Conservation (phyloP, 2,797 vertebrate species). For the Phyllotis vaccarum region DNA sequence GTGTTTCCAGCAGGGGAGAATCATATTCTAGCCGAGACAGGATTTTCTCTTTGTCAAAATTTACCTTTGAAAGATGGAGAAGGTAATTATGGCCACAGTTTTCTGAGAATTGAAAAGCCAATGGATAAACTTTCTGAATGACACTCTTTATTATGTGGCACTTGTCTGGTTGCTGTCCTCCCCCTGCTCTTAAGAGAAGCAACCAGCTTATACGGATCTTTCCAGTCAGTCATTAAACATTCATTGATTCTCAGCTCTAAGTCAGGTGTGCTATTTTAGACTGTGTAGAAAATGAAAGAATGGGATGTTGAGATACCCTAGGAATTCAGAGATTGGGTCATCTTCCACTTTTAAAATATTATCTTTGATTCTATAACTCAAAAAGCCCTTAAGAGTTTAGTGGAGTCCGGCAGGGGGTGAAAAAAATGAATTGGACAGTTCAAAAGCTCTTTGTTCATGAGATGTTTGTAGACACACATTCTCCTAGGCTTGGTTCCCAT, state of each 20-base stretch:
- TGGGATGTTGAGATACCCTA: background rate
- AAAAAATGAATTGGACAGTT: slow-evolving; percentile 24
- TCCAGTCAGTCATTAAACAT: slow-evolving; percentile 66
- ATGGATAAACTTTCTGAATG: slow-evolving; percentile 70
- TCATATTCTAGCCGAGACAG: slow-evolving; percentile 45
- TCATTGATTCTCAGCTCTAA: slow-evolving; percentile 58
- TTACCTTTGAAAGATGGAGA: slow-evolving; percentile 70
- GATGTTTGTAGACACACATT: slow-evolving; percentile 34
- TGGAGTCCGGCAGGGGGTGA: slow-evolving; percentile 38
- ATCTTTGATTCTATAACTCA: slow-evolving; percentile 48
- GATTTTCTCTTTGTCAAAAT: slow-evolving; percentile 72
- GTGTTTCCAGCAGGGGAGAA: slow-evolving; percentile 71
- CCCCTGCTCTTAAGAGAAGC: background rate
- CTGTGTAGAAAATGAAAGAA: slow-evolving; percentile 63
- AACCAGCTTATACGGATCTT: slow-evolving; percentile 40
- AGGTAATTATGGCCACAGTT: slow-evolving; percentile 68
- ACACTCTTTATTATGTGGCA: background rate
- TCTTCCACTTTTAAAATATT: slow-evolving; percentile 58
- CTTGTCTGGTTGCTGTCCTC: background rate
- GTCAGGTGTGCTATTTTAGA: slow-evolving; percentile 46
- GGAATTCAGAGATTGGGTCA: slow-evolving; percentile 44
- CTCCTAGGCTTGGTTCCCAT: background rate
- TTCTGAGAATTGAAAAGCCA: slow-evolving; percentile 70
- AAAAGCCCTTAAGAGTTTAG: slow-evolving; percentile 30
- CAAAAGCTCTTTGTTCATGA: slow-evolving; percentile 45